Evolutionary conservation across 2,888 invertebrate genomes (phyloP).

Genomic region (Drosophila borborema): DNA sequence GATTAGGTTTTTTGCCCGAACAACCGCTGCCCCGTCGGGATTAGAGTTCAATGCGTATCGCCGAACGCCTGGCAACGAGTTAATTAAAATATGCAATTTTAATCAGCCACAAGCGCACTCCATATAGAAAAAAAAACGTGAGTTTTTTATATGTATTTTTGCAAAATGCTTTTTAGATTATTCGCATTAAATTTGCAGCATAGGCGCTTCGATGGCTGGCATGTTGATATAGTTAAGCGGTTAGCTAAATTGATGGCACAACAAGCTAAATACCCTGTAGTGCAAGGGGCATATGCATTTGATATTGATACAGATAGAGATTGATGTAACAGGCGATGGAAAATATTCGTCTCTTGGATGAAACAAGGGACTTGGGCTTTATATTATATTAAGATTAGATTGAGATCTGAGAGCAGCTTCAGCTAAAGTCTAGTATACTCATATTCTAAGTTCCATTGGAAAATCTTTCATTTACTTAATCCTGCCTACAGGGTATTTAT

Average conservation of each 20-base stretch:
- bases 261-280: slow-evolving; percentile 18
- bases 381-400: background rate
- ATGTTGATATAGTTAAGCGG: slow-evolving; percentile 67
- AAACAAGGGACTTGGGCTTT: background rate
- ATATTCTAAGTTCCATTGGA: background rate
- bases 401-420: no score
- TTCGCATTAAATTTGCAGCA: slow-evolving; percentile 55
- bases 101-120: slow-evolving; percentile 37
- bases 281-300: background rate
- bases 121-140: slow-evolving; percentile 35
- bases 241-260: slow-evolving; percentile 59
- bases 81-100: slow-evolving; percentile 79
- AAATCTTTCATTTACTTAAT: background rate
- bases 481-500: slow-evolving; percentile 12
- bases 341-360: background rate
- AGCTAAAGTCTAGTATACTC: no score
- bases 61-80: slow-evolving; percentile 33
- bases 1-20: slow-evolving; percentile 75
- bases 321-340: background rate
- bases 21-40: slow-evolving; percentile 42
- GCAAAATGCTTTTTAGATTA: slow-evolving; percentile 29
- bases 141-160: slow-evolving; percentile 20
- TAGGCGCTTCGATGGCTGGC: slow-evolving; percentile 39
- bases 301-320: background rate
- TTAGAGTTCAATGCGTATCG: slow-evolving; percentile 68